phyloP scores from a whole-genome alignment of 1,140 invertebrate species.

The Piezodorus guildinii region DNA sequence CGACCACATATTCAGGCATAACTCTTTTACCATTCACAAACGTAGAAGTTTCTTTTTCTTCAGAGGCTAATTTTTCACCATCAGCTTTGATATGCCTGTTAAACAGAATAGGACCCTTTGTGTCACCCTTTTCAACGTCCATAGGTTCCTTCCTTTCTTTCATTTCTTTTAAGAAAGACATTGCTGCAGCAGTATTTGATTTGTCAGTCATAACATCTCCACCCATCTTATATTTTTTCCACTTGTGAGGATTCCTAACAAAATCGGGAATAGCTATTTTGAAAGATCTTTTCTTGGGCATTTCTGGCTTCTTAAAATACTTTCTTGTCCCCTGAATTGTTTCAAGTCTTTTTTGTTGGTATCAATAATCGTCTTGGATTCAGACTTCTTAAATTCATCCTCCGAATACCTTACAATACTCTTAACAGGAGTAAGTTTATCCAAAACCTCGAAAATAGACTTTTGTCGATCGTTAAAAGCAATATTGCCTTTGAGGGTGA shows the following conservation, averaged over 20 bases:
- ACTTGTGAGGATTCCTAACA: conserved; percentile 60
- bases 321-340: conserved; percentile 54
- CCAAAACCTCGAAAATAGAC: conserved; percentile 15
- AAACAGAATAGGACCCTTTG: conserved; percentile 19
- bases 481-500: conserved; percentile 12
- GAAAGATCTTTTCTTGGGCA: conserved; percentile 37
- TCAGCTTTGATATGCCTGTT: conserved; percentile 13
- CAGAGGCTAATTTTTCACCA: conserved; percentile 29
- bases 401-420: neutral
- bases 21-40: conserved; percentile 54
- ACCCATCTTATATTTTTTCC: conserved; percentile 57
- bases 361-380: neutral
- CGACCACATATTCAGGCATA: conserved; percentile 67
- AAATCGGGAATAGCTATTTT: conserved; percentile 46
- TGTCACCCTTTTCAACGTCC: conserved; percentile 26
- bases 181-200: conserved; percentile 54
- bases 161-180: conserved; percentile 52
- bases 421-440: neutral
- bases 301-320: conserved; percentile 60
- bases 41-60: conserved; percentile 39
- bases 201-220: conserved; percentile 61
- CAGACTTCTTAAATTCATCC: conserved; percentile 1
- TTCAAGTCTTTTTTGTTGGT: conserved; percentile 35
- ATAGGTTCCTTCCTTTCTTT: conserved; percentile 40
- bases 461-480: conserved; percentile 17